Evolutionary conservation across 2,113 vertebrate genomes (phyloP).

Genomic region (Podarcis raffonei): DNA sequence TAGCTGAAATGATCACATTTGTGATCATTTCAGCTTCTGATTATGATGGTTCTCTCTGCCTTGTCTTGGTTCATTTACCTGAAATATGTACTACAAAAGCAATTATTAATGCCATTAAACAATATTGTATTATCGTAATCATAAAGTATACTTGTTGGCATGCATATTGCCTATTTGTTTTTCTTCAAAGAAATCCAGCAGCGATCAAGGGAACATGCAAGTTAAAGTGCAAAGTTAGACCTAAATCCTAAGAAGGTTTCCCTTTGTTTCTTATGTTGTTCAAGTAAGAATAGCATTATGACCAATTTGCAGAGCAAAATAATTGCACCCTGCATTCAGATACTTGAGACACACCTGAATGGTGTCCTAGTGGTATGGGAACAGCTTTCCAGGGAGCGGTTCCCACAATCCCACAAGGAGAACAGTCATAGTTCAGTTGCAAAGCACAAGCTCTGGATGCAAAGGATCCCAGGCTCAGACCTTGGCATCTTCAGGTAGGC

Average conservation of each 20-base stretch:
- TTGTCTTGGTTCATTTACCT: background rate
- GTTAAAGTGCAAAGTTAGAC: background rate
- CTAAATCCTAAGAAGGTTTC: background rate
- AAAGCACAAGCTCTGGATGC: too few species aligned
- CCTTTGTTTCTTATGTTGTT: background rate
- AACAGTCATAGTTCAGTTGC: too few species aligned
- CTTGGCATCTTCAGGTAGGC: too few species aligned
- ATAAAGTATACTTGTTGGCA: background rate
- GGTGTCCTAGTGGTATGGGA: background rate
- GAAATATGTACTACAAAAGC: background rate
- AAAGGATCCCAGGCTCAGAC: too few species aligned
- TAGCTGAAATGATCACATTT: background rate
- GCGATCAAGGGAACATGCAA: background rate
- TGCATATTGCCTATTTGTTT: background rate
- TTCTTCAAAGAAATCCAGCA: background rate
- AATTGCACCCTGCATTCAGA: background rate
- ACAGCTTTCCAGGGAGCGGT: background rate
- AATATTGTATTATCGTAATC: background rate
- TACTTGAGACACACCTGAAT: background rate
- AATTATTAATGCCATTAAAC: background rate
- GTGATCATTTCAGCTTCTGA: too few species aligned
- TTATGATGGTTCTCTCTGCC: background rate
- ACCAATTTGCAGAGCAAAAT: background rate
- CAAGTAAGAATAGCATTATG: background rate
- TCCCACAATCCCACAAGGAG: background rate